phyloP scores from a whole-genome alignment of 2,888 invertebrate species.

The Diploptera punctata region DNA sequence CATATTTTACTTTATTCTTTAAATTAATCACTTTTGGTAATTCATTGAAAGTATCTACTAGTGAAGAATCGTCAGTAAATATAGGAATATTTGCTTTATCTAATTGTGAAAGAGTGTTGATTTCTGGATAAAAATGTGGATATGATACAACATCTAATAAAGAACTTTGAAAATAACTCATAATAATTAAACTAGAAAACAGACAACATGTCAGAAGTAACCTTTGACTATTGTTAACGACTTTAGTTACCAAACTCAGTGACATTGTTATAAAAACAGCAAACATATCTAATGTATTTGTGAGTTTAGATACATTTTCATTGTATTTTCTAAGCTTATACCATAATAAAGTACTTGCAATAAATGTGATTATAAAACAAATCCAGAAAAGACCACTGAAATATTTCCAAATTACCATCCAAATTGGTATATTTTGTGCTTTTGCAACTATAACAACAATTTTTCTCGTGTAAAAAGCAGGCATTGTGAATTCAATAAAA shows the following conservation, averaged over 20 bases:
- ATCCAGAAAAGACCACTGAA: background rate
- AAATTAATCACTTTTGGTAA: background rate
- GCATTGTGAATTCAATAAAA: no score
- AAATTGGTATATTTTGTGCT: background rate
- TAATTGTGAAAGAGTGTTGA: background rate
- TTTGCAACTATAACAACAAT: background rate
- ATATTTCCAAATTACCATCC: background rate
- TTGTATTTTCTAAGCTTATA: background rate
- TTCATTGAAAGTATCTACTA: background rate
- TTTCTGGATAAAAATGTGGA: background rate
- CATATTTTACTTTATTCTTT: no score
- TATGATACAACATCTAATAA: background rate
- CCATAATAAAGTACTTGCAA: background rate
- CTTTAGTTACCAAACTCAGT: background rate
- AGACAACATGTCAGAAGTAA: background rate
- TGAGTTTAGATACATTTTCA: background rate
- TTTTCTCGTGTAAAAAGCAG: background rate
- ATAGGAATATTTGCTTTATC: background rate
- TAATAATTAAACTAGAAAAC: background rate
- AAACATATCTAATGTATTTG: background rate
- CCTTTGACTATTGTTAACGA: background rate
- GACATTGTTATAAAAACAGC: background rate
- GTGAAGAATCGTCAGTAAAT: background rate
- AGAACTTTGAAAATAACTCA: background rate
- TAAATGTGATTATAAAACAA: background rate